A percentile compares a stretch with the other conserved stretches of the same genome.
Evolutionary conservation across 2,113 vertebrate species (phyloP).

Genomic region (Geococcyx californianus): DNA sequence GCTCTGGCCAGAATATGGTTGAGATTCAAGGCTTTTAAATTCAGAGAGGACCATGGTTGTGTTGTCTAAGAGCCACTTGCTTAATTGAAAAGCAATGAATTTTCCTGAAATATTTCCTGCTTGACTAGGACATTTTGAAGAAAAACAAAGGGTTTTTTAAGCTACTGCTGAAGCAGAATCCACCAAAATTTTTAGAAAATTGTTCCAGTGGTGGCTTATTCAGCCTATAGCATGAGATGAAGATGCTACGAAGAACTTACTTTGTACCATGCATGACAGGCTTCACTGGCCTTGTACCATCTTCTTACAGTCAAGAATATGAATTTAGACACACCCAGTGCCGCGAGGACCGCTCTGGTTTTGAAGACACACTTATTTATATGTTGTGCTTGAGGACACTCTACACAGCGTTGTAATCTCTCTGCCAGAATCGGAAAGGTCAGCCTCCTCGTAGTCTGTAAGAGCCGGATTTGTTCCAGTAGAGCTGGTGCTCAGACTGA

Average conservation of each 20-base stretch:
- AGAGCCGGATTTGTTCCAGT: background rate
- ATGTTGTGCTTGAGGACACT: background rate
- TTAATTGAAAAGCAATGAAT: background rate
- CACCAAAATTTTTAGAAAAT: background rate
- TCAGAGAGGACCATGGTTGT: background rate
- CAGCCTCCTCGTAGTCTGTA: background rate
- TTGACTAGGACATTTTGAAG: background rate
- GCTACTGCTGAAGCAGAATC: background rate
- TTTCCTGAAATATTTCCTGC: background rate
- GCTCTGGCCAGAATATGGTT: background rate
- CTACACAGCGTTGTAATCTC: background rate
- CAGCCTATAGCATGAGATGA: background rate
- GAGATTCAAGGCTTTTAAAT: background rate
- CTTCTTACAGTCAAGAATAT: background rate
- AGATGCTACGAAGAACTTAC: background rate
- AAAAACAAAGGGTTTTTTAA: background rate
- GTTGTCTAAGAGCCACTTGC: background rate
- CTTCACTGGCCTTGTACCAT: background rate
- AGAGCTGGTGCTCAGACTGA: background rate
- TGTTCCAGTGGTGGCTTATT: background rate
- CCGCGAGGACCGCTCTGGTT: accelerated
- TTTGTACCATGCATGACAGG: background rate
- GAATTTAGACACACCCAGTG: background rate
- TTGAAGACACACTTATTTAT: background rate
- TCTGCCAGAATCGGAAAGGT: background rate